These are phyloP conservation scores for Australoheros facetus DNA, from an alignment of 2,797 vertebrate species.

Conservation along the genomic window DNA sequence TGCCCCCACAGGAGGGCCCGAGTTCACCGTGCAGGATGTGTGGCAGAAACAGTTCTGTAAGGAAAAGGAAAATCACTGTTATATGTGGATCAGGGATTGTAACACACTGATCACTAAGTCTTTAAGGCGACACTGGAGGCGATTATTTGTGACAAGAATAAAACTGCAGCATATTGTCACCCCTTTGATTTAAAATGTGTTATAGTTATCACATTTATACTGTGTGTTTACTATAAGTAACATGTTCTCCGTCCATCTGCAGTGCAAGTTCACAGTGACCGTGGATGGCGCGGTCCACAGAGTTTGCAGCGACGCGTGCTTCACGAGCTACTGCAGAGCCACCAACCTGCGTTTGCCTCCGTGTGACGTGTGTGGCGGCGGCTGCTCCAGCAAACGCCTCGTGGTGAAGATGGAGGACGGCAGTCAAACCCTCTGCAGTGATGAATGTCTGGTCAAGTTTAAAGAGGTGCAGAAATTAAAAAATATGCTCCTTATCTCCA, in stretches of 20 bases:
- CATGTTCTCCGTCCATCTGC: neutral
- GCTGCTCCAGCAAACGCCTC: slow-evolving; percentile 79
- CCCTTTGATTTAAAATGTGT: neutral
- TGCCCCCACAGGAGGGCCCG: slow-evolving; percentile 59
- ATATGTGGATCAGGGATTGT: accelerated
- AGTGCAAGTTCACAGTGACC: slow-evolving; percentile 87
- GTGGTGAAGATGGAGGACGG: slow-evolving; percentile 81
- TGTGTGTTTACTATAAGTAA: neutral
- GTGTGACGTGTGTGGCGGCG: slow-evolving; percentile 85
- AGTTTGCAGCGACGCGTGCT: slow-evolving; percentile 88
- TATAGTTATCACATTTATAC: accelerated
- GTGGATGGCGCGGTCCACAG: slow-evolving; percentile 83
- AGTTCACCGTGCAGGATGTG: slow-evolving; percentile 85
- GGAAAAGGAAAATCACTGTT: neutral
- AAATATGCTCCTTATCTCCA: neutral
- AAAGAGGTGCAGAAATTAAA: slow-evolving; percentile 83
- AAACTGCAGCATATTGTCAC: neutral
- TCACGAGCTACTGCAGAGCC: slow-evolving; percentile 82
- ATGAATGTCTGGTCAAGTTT: slow-evolving; percentile 82
- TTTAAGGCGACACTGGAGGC: neutral
- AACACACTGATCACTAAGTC: neutral
- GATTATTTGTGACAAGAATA: neutral
- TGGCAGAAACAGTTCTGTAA: slow-evolving; percentile 84
- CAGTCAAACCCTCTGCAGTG: slow-evolving; percentile 86
- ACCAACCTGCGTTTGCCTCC: slow-evolving; percentile 85